phyloP scores from a whole-genome alignment of 2,888 invertebrate species.

The Pegoplata infirma region DNA sequence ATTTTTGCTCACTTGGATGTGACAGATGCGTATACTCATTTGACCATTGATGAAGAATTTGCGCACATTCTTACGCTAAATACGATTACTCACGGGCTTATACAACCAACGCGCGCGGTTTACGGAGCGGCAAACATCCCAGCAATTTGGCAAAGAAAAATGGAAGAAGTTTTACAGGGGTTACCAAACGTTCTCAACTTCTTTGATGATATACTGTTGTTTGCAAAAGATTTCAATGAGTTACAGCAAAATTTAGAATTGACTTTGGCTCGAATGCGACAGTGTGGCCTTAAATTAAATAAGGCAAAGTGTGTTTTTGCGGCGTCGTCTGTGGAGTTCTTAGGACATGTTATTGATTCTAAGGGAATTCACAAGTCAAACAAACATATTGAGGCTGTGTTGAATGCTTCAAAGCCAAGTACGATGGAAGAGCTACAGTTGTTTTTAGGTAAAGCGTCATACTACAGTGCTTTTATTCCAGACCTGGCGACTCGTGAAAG shows the following conservation, averaged over 20 bases:
- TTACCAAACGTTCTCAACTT: constrained; percentile 23
- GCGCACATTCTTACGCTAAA: constrained; percentile 36
- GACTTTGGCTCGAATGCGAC: background rate
- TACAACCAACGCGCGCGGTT: constrained; percentile 34
- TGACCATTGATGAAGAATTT: constrained; percentile 26
- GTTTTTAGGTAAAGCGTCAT: constrained; percentile 27
- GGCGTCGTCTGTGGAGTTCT: constrained; percentile 31
- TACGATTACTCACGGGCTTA: constrained; percentile 35
- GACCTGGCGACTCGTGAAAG: background rate
- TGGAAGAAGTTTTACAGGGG: background rate
- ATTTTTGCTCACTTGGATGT: constrained; percentile 7
- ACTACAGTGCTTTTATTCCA: constrained; percentile 20
- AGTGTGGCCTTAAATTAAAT: background rate
- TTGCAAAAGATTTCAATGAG: constrained; percentile 19
- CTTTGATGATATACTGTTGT: constrained; percentile 26
- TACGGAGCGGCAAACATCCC: constrained; percentile 54
- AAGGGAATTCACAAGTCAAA: constrained; percentile 37
- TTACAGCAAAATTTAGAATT: background rate
- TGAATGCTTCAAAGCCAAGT: constrained; percentile 8
- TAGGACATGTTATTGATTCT: constrained; percentile 45
- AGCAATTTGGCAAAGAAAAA: constrained; percentile 45
- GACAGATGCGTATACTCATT: constrained; percentile 28
- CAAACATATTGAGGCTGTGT: constrained; percentile 31
- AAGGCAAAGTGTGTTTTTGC: constrained; percentile 27
- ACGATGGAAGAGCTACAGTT: constrained; percentile 41